These are phyloP conservation scores for Ashinkailepas kermadecensis DNA, from an alignment of 2,888 invertebrate genomes.

Conservation along the genomic window DNA sequence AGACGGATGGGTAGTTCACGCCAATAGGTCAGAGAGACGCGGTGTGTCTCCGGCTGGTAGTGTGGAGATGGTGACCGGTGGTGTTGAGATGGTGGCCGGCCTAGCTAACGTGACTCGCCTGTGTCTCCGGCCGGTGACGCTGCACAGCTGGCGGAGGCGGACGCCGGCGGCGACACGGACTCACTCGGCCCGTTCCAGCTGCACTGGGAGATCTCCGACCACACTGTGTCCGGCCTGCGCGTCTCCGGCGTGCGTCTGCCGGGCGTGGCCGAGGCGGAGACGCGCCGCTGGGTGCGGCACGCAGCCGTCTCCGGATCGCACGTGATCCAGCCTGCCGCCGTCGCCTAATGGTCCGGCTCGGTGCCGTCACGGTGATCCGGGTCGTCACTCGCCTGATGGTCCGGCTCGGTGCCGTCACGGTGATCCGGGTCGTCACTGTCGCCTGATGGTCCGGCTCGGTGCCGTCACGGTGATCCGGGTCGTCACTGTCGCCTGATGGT, in stretches of 20 bases:
- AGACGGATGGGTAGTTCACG: no score
- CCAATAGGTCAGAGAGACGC: no score
- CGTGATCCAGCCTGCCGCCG: not conserved
- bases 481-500: no score
- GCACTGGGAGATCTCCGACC: slow-evolving; percentile 3
- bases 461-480: no score
- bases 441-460: no score
- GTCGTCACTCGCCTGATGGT: no score
- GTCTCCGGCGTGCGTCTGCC: not conserved
- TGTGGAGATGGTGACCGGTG: no score
- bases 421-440: no score
- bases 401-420: no score
- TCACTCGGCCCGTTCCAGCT: slow-evolving; percentile 1
- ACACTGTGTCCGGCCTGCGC: slow-evolving; percentile 9
- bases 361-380: not conserved
- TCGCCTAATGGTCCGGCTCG: not conserved
- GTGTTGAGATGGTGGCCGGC: no score
- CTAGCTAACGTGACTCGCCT: not conserved
- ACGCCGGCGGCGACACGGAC: not conserved
- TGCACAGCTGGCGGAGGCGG: not conserved
- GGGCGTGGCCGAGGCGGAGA: not conserved
- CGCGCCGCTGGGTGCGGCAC: slow-evolving; percentile 9
- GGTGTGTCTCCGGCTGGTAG: no score
- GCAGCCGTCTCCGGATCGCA: not conserved
- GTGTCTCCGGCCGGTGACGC: not conserved